Conservation (phyloP, 2,113 vertebrate species). For the Myrmophylax atrothorax region DNA sequence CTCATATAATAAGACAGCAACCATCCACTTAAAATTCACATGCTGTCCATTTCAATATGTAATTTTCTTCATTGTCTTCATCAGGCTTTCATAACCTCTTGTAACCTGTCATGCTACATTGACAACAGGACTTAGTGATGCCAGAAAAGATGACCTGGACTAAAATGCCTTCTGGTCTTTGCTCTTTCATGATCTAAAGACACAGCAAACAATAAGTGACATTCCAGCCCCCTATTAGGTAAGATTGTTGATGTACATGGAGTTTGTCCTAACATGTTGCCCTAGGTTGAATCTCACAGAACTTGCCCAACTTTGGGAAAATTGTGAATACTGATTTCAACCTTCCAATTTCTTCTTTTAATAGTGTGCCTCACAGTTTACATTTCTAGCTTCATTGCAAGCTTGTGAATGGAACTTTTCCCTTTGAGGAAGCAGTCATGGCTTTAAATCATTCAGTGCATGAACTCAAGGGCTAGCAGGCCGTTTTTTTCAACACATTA, state of each 20-base stretch:
- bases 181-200: not conserved
- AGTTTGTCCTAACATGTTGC: not conserved
- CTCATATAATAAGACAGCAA: not conserved
- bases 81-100: not conserved
- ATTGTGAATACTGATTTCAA: not conserved
- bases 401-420: not conserved
- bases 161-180: not conserved
- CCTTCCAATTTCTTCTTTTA: not conserved
- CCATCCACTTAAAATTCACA: not conserved
- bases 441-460: not conserved
- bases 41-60: not conserved
- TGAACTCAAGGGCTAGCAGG: not conserved
- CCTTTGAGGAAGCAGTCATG: not conserved
- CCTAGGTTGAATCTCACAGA: not conserved
- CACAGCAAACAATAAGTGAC: not conserved
- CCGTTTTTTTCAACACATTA: not conserved
- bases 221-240: not conserved
- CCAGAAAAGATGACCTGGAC: not conserved
- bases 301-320: not conserved
- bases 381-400: not conserved
- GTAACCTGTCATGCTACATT: not conserved
- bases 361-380: not conserved
- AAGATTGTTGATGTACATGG: not conserved
- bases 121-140: not conserved
- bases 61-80: not conserved